phyloP scores from a whole-genome alignment of 1,140 invertebrate genomes.

The Fopius arisanus region DNA sequence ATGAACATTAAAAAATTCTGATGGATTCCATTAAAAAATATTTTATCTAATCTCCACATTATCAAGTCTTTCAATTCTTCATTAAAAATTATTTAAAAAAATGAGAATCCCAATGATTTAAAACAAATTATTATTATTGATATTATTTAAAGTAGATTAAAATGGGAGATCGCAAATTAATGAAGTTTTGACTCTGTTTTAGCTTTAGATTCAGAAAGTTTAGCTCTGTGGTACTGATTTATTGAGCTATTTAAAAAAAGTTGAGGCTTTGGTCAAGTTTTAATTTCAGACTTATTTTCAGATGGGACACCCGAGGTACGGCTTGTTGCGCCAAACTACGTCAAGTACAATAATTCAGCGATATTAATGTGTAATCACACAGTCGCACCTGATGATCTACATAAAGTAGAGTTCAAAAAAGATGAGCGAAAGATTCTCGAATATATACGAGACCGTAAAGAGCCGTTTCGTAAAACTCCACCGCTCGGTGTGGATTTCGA shows the following conservation, averaged over 20 bases:
- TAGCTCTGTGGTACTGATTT: not conserved
- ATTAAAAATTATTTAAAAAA: too few relatives aligned
- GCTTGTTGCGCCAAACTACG: slow-evolving; percentile 62
- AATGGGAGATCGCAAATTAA: too few relatives aligned
- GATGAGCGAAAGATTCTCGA: slow-evolving; percentile 79
- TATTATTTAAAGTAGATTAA: too few relatives aligned
- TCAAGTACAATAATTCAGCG: slow-evolving; percentile 56
- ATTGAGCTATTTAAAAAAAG: slow-evolving; percentile 28
- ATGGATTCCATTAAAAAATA: too few relatives aligned
- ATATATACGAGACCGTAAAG: slow-evolving; percentile 77
- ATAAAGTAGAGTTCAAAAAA: slow-evolving; percentile 75
- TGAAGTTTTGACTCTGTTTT: too few relatives aligned
- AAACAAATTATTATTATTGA: too few relatives aligned
- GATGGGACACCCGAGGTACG: slow-evolving; percentile 55
- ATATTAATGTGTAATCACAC: slow-evolving; percentile 62
- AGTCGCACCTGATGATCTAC: slow-evolving; percentile 56
- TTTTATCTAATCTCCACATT: too few relatives aligned
- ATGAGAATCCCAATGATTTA: too few relatives aligned
- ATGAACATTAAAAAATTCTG: too few relatives aligned
- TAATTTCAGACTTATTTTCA: slow-evolving; percentile 31
- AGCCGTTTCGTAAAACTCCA: slow-evolving; percentile 75
- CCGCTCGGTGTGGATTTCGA: slow-evolving; percentile 75
- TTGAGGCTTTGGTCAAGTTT: slow-evolving; percentile 35
- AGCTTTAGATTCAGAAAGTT: not conserved
- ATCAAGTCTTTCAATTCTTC: too few relatives aligned